Percentiles rank a stretch among this genome's conserved stretches.
These are phyloP conservation scores for Typhlomys cinereus DNA, from an alignment of 2,113 vertebrate species.

Conservation along the genomic window DNA sequence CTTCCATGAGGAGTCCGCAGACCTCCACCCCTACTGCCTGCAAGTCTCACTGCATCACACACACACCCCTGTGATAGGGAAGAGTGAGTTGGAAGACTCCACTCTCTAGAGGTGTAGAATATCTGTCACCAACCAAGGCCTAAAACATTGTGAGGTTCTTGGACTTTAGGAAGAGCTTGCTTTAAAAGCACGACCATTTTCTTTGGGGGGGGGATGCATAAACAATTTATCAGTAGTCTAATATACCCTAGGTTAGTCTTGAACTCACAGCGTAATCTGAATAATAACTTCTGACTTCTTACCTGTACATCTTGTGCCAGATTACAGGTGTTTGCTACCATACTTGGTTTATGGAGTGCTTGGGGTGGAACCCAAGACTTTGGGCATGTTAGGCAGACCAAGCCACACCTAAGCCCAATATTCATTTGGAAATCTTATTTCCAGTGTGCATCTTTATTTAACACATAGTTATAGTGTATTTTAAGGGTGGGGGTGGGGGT, in stretches of 20 bases:
- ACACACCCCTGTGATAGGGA: not conserved
- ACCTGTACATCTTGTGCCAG: not conserved
- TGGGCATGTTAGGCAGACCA: not conserved
- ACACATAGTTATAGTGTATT: not conserved
- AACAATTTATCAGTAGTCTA: no score
- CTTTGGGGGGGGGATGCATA: no score
- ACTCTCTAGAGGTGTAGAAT: not conserved
- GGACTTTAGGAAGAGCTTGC: not conserved
- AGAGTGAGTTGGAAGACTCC: not conserved
- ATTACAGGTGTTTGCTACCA: not conserved
- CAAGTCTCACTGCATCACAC: not conserved
- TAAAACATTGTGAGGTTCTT: not conserved
- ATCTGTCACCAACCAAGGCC: not conserved
- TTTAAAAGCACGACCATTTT: not conserved
- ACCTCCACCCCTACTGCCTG: not conserved
- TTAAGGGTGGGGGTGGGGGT: not conserved
- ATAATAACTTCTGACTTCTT: no score
- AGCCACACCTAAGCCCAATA: not conserved
- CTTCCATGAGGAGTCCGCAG: not conserved
- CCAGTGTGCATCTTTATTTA: not conserved
- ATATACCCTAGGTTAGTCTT: not conserved
- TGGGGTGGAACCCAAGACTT: not conserved
- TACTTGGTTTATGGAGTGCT: not conserved
- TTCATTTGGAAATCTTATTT: not conserved
- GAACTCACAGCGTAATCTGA: not conserved